Conservation (phyloP, 2,797 vertebrate species). For the Podarcis lilfordi region DNA sequence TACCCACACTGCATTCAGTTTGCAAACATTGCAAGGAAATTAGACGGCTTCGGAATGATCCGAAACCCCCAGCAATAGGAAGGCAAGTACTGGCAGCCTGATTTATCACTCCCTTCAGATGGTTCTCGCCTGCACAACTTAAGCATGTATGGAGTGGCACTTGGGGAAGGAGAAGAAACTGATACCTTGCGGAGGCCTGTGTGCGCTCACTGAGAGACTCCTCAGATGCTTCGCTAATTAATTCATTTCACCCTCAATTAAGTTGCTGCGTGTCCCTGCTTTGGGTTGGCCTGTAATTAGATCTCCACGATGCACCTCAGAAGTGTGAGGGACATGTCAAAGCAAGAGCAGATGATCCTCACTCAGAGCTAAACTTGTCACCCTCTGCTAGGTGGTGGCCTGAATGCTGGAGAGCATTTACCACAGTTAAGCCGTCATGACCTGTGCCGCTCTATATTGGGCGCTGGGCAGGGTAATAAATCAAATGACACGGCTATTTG, state of each 20-base stretch:
- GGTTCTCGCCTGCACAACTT: slow-evolving; percentile 39
- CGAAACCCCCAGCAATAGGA: neutral
- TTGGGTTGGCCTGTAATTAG: slow-evolving; percentile 54
- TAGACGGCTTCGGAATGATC: slow-evolving; percentile 17
- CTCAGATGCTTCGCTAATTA: slow-evolving; percentile 56
- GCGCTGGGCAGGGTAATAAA: slow-evolving; percentile 50
- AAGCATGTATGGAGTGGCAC: slow-evolving; percentile 35
- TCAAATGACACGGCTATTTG: slow-evolving; percentile 51
- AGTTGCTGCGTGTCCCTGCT: slow-evolving; percentile 37
- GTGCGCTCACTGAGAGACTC: slow-evolving; percentile 45
- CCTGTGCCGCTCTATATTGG: slow-evolving; percentile 51
- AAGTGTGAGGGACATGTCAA: slow-evolving; percentile 45
- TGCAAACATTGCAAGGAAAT: slow-evolving; percentile 6
- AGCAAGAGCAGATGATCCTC: slow-evolving; percentile 66
- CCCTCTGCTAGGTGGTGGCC: slow-evolving; percentile 52
- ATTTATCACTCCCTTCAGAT: slow-evolving; percentile 49
- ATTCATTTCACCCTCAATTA: slow-evolving; percentile 64
- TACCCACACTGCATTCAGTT: neutral
- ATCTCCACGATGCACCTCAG: slow-evolving; percentile 55
- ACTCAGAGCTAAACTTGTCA: slow-evolving; percentile 68
- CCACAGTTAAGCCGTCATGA: slow-evolving; percentile 53
- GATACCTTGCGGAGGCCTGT: slow-evolving; percentile 40
- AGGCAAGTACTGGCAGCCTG: neutral
- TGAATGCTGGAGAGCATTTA: slow-evolving; percentile 37
- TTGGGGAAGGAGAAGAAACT: slow-evolving; percentile 46